Percentiles rank a stretch among this genome's conserved stretches.
Conservation (phyloP, 2,113 vertebrate genomes). For the Bujurquina vittata region DNA sequence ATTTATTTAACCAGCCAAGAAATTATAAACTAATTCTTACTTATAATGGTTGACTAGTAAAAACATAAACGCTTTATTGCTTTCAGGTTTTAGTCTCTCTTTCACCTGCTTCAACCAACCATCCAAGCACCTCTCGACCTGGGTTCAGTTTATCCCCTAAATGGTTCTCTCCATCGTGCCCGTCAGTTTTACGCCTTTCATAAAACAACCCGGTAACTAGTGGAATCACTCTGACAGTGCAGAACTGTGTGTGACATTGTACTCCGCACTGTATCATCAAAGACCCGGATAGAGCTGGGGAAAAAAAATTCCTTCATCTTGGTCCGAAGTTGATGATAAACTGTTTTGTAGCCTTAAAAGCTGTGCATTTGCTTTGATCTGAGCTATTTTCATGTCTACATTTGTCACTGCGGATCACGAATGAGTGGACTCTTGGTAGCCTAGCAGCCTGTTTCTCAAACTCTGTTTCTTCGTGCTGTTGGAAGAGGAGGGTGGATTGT, state of each 20-base stretch:
- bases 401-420: constrained; percentile 39
- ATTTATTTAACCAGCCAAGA: background rate
- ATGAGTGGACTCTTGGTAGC: constrained; percentile 36
- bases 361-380: constrained; percentile 42
- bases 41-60: background rate
- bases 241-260: constrained; percentile 16
- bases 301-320: constrained; percentile 27
- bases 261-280: constrained; percentile 39
- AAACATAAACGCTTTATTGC: constrained; percentile 10
- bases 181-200: constrained; percentile 26
- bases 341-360: constrained; percentile 3
- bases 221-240: constrained; percentile 20
- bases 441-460: constrained; percentile 44
- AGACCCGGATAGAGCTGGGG: constrained; percentile 17
- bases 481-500: constrained; percentile 56
- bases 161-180: constrained; percentile 23
- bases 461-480: constrained; percentile 29
- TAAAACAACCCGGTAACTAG: constrained; percentile 19
- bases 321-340: constrained; percentile 24
- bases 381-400: constrained; percentile 30
- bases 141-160: constrained; percentile 31
- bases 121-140: background rate
- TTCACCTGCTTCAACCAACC: background rate
- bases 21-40: constrained; percentile 5
- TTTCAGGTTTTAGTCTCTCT: background rate